These are phyloP conservation scores for Stomorhina lunata DNA, from an alignment of 2,888 invertebrate species.

Conservation along the genomic window DNA sequence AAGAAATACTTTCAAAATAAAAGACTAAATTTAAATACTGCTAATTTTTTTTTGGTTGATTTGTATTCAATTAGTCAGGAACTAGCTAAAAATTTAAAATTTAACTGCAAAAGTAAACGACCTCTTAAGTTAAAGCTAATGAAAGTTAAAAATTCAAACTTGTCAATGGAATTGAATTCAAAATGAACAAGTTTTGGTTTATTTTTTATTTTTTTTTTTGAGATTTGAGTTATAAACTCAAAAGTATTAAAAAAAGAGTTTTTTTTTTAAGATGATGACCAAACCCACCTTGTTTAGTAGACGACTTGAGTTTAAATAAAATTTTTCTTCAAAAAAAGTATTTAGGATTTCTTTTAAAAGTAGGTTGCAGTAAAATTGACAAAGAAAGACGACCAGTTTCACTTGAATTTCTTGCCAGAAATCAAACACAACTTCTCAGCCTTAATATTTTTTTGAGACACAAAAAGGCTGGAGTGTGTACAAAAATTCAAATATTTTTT, in stretches of 20 bases:
- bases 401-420: background rate
- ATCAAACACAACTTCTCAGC: conserved; percentile 58
- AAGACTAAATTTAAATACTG: background rate
- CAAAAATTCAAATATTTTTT: conserved; percentile 12
- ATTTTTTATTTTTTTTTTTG: background rate
- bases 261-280: background rate
- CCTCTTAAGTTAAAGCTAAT: conserved; percentile 32
- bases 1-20: too few relatives aligned
- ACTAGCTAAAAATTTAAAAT: conserved; percentile 3
- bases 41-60: background rate
- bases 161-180: background rate
- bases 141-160: conserved; percentile 20
- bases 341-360: conserved; percentile 42
- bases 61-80: background rate
- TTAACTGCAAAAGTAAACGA: conserved; percentile 32
- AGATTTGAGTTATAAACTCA: background rate
- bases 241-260: background rate
- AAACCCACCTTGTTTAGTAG: conserved; percentile 63
- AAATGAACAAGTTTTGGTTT: conserved; percentile 30
- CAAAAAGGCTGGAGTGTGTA: conserved; percentile 60
- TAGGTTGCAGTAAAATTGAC: conserved; percentile 41
- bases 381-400: conserved; percentile 1
- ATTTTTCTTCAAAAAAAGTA: too few relatives aligned
- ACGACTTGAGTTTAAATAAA: conserved; percentile 30
- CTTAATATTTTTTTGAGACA: conserved; percentile 38